These are phyloP conservation scores for Ceratothoa steindachneri DNA, from an alignment of 2,888 invertebrate species.

Conservation along the genomic window DNA sequence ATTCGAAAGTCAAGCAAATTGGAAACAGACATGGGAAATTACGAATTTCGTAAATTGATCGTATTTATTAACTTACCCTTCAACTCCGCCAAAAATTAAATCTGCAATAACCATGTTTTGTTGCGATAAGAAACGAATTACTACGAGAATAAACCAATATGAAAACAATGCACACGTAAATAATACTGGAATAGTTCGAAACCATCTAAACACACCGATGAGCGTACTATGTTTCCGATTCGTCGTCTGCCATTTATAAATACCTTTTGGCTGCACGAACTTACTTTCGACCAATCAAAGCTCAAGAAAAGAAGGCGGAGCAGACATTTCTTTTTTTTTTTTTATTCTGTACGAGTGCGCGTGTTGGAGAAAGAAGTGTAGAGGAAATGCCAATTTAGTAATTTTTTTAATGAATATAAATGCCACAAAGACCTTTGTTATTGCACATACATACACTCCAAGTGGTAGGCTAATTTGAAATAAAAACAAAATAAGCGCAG, in stretches of 20 bases:
- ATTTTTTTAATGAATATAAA: too few species aligned
- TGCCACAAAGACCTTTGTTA: too few species aligned
- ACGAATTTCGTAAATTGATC: too few species aligned
- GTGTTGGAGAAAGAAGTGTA: too few species aligned
- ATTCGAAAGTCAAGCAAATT: too few species aligned
- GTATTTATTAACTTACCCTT: background rate
- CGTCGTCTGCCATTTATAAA: too few species aligned
- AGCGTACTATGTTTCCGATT: too few species aligned
- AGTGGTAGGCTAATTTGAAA: too few species aligned
- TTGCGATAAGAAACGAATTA: background rate
- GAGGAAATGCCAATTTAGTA: too few species aligned
- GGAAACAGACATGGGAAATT: too few species aligned
- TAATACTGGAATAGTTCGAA: background rate
- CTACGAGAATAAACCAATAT: background rate
- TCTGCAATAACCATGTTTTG: background rate
- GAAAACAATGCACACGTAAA: background rate
- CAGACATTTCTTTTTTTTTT: background rate
- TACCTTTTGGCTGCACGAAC: background rate
- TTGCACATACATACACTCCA: too few species aligned
- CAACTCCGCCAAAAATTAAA: background rate
- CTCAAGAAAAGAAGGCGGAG: background rate
- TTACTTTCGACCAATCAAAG: background rate
- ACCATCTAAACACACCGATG: background rate
- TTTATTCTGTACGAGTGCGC: background rate
- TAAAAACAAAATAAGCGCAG: too few species aligned